Evolutionary conservation across 23 tunicate genomes (phyloP).

Genomic region (Styela plicata): DNA sequence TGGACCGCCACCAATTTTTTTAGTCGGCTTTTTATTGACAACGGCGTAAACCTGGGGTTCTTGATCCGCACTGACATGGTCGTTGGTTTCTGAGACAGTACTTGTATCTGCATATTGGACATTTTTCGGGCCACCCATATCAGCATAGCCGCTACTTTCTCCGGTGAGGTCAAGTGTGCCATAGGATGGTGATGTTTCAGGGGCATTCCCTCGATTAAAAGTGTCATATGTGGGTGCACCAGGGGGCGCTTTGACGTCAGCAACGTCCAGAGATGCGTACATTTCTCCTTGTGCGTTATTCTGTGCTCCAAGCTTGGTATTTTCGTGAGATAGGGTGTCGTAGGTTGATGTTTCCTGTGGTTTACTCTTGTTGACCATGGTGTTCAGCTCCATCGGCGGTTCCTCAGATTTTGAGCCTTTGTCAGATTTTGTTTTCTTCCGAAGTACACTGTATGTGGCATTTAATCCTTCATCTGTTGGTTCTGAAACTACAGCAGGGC

Average conservation of each 20-base stretch:
- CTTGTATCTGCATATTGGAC: too few species aligned
- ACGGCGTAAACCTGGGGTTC: not conserved
- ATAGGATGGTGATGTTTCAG: not conserved
- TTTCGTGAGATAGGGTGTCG: not conserved
- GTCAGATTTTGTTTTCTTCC: not conserved
- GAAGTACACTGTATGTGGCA: not conserved
- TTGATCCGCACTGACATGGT: too few species aligned
- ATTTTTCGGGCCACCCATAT: too few species aligned
- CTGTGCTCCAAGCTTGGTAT: not conserved
- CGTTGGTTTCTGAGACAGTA: not conserved
- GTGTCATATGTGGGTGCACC: not conserved
- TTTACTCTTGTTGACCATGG: not conserved
- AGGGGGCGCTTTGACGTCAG: not conserved
- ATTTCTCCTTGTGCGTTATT: not conserved
- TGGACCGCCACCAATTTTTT: too few species aligned
- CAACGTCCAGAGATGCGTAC: not conserved
- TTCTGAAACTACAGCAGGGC: not conserved
- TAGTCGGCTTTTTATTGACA: not conserved
- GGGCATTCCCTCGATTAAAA: not conserved
- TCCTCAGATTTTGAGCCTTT: not conserved
- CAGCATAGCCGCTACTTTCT: not conserved
- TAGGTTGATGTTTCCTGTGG: not conserved
- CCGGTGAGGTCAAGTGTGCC: not conserved
- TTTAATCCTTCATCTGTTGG: not conserved
- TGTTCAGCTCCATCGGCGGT: not conserved